Conservation (phyloP, 2,888 invertebrate genomes). For the Smittia aterrima region DNA sequence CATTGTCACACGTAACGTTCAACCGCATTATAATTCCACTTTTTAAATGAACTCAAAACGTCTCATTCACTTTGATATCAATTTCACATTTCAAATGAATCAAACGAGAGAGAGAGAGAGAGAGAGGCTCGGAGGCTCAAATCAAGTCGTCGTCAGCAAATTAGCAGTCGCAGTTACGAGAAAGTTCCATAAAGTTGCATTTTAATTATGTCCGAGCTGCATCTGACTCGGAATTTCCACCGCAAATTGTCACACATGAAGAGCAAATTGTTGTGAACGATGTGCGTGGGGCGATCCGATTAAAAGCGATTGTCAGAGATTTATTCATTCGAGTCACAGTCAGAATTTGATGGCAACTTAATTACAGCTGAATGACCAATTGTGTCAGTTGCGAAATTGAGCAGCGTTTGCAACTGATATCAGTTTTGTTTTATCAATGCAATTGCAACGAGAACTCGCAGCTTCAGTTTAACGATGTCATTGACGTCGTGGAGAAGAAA, state of each 20-base stretch:
- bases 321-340: not conserved
- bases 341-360: slow-evolving; percentile 4
- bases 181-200: not conserved
- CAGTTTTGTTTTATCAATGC: not conserved
- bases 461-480: not conserved
- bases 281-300: not conserved
- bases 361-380: slow-evolving; percentile 21
- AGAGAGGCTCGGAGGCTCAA: not conserved
- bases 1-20: slow-evolving; percentile 31
- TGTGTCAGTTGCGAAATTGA: not conserved
- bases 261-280: not conserved
- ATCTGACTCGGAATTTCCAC: not conserved
- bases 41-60: not conserved
- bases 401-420: not conserved
- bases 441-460: not conserved
- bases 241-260: slow-evolving; percentile 4
- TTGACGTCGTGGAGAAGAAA: not conserved
- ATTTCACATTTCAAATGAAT: not conserved
- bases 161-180: not conserved
- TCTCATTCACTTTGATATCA: slow-evolving; percentile 11
- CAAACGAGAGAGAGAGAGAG: too few relatives aligned
- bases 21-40: slow-evolving; percentile 11
- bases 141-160: slow-evolving; percentile 8
- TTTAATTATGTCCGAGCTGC: slow-evolving; percentile 23
- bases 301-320: slow-evolving; percentile 9